Percentiles rank a stretch among this genome's conserved stretches.
Conservation (phyloP, 2,888 invertebrate species). For the Vanessa cardui region DNA sequence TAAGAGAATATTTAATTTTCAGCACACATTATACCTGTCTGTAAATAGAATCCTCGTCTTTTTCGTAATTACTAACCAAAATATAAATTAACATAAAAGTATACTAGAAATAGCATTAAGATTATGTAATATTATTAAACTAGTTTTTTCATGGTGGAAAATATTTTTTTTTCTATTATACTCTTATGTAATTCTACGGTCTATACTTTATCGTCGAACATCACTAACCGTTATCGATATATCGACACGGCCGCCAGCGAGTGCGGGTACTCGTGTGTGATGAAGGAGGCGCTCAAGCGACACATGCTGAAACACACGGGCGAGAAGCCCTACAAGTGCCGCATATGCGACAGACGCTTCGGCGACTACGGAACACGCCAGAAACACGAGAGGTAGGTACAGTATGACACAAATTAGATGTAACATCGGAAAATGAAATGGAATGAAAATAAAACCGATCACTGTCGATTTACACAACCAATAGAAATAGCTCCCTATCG, state of each 20-base stretch:
- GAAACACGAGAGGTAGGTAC: slow-evolving; percentile 77
- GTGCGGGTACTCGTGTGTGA: slow-evolving; percentile 67
- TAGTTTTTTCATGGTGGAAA: too few species aligned
- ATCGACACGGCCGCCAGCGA: slow-evolving; percentile 47
- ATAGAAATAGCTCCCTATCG: too few species aligned
- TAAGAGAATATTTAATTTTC: not conserved
- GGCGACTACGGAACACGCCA: slow-evolving; percentile 71
- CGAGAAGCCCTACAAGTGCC: slow-evolving; percentile 68
- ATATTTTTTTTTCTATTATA: too few species aligned
- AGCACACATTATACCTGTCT: not conserved
- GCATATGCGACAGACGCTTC: slow-evolving; percentile 70
- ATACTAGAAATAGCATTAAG: slow-evolving; percentile 6
- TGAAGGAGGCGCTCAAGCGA: slow-evolving; percentile 66
- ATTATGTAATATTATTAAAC: not conserved
- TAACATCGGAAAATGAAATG: too few species aligned
- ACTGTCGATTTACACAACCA: too few species aligned
- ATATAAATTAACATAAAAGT: not conserved
- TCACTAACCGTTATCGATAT: slow-evolving; percentile 5
- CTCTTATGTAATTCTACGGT: not conserved
- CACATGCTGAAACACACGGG: slow-evolving; percentile 76
- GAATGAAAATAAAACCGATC: too few species aligned
- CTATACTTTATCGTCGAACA: not conserved
- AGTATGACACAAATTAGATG: too few species aligned
- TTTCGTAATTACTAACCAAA: not conserved
- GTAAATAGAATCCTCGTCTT: not conserved